Percentiles rank a stretch among this genome's conserved stretches.
phyloP scores from a whole-genome alignment of 2,113 vertebrate genomes.

The Garra rufa region DNA sequence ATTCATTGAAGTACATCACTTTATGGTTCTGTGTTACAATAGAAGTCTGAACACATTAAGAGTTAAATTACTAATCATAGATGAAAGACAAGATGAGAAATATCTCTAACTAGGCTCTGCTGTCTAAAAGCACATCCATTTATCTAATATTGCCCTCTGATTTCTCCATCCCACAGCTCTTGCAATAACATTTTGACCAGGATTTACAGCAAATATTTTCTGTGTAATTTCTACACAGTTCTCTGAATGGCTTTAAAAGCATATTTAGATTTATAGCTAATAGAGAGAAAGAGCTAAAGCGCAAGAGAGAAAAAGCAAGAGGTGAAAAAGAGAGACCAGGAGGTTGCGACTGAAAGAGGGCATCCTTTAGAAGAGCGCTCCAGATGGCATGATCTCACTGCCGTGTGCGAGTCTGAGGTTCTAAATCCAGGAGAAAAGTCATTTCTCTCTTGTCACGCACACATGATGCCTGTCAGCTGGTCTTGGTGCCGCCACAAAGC shows the following conservation, averaged over 20 bases:
- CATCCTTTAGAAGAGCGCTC: constrained; percentile 16
- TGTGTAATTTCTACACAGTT: no score
- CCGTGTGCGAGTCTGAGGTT: neutral
- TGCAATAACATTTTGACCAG: neutral
- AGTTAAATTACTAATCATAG: no score
- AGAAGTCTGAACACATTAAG: neutral
- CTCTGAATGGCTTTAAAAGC: neutral
- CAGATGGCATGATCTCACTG: constrained; percentile 18
- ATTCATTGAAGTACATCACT: neutral
- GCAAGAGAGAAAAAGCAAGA: neutral
- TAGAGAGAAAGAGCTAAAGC: constrained; percentile 15
- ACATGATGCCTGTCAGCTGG: constrained; percentile 41
- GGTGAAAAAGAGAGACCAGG: neutral
- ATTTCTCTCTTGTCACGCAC: constrained; percentile 37
- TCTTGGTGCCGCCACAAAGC: constrained; percentile 11
- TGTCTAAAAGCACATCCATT: constrained; percentile 9
- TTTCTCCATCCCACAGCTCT: neutral
- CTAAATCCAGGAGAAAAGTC: constrained; percentile 25
- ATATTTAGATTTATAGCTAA: neutral
- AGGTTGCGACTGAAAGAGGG: constrained; percentile 22
- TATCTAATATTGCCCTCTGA: neutral
- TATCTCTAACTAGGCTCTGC: neutral
- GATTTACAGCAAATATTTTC: neutral
- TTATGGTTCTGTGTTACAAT: neutral
- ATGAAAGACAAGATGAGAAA: neutral